phyloP scores from a whole-genome alignment of 1,140 invertebrate genomes.

The Chrysomallon squamiferum region DNA sequence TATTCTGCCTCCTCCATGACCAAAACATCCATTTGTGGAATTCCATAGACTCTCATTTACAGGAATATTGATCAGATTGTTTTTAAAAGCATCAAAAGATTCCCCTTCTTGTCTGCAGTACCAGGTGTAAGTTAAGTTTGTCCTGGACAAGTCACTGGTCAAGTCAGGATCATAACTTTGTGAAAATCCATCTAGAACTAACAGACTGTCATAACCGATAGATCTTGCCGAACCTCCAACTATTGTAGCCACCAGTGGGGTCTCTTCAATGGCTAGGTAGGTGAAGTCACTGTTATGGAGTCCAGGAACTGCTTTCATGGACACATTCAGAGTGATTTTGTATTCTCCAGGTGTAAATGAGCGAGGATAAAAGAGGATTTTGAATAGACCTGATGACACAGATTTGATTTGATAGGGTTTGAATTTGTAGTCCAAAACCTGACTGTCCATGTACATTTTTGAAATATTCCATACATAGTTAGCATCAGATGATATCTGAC shows the following conservation, averaged over 20 bases:
- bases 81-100: background rate
- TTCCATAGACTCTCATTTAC: background rate
- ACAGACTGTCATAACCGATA: conserved; percentile 31
- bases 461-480: conserved; percentile 32
- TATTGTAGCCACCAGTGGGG: conserved; percentile 21
- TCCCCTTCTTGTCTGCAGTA: conserved; percentile 24
- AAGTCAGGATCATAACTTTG: conserved; percentile 36
- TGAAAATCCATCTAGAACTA: conserved; percentile 22
- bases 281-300: conserved; percentile 30
- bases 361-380: conserved; percentile 28
- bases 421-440: conserved; percentile 31
- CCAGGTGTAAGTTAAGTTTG: conserved; percentile 27
- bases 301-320: conserved; percentile 34
- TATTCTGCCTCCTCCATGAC: conserved; percentile 26
- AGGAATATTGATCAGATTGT: conserved; percentile 19
- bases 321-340: conserved; percentile 37
- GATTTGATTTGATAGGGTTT: conserved; percentile 2
- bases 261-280: conserved; percentile 27
- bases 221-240: conserved; percentile 26
- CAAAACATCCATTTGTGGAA: conserved; percentile 28
- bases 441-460: conserved; percentile 17
- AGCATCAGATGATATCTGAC: conserved; percentile 24
- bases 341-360: conserved; percentile 29
- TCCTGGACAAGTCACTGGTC: conserved; percentile 5
- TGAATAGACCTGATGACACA: conserved; percentile 22